Evolutionary conservation across 2,797 vertebrate genomes (phyloP).

Genomic region (Smutsia temminckii): DNA sequence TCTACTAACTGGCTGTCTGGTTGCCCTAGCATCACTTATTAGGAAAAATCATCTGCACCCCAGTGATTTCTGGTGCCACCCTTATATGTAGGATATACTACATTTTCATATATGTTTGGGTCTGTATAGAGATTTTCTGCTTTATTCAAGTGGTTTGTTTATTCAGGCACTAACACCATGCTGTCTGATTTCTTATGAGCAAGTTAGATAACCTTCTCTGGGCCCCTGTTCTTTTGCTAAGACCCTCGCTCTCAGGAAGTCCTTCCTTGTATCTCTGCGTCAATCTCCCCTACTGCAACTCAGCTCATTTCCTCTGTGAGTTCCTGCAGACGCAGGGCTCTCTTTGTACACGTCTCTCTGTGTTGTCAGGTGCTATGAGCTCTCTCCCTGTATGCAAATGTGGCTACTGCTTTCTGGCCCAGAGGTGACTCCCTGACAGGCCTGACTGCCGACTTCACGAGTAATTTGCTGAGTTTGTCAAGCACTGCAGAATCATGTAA

Average conservation of each 20-base stretch:
- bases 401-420: neutral
- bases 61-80: neutral
- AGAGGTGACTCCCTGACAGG: slow-evolving; percentile 54
- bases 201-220: neutral
- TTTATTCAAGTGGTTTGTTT: neutral
- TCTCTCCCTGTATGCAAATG: slow-evolving; percentile 42
- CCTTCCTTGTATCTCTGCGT: neutral
- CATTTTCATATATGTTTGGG: neutral
- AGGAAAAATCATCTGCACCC: neutral
- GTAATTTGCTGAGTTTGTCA: slow-evolving; percentile 61
- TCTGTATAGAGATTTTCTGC: neutral
- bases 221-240: neutral
- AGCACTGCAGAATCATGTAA: slow-evolving; percentile 55
- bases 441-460: slow-evolving; percentile 40
- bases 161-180: neutral
- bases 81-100: neutral
- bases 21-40: neutral
- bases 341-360: neutral
- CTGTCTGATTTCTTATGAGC: neutral
- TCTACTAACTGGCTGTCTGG: neutral
- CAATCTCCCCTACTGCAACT: neutral
- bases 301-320: neutral
- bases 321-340: neutral
- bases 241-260: neutral
- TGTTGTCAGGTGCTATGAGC: neutral